Evolutionary conservation across 92 coral and sea anemone genomes (phyloP).

Genomic region (Desmophyllum pertusum): DNA sequence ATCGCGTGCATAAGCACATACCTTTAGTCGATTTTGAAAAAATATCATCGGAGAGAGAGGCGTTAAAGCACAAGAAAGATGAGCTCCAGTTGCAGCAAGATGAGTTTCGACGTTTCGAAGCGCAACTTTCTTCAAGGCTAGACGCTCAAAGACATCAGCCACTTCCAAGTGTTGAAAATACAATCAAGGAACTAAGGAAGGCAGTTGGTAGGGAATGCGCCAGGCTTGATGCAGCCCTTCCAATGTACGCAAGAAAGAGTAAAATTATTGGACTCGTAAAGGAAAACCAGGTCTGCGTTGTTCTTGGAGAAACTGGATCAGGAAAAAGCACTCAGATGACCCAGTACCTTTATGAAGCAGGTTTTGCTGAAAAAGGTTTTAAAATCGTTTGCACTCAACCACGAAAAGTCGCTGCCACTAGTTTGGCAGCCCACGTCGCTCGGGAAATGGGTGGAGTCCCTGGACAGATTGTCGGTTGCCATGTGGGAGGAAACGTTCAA

Average conservation of each 20-base stretch:
- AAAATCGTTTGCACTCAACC: constrained; percentile 95
- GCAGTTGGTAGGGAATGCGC: constrained; percentile 71
- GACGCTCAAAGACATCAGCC: not conserved
- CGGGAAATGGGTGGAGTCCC: constrained; percentile 78
- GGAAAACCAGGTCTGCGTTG: constrained; percentile 73
- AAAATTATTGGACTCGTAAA: constrained; percentile 59
- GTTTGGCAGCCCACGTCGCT: constrained; percentile 78
- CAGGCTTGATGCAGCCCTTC: constrained; percentile 73
- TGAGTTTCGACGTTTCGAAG: constrained; percentile 20
- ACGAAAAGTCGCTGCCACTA: constrained; percentile 92
- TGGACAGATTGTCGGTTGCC: constrained; percentile 81
- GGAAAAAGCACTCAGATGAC: constrained; percentile 96
- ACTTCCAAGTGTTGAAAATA: constrained; percentile 5
- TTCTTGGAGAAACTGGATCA: constrained; percentile 95
- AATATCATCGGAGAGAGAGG: constrained; percentile 37
- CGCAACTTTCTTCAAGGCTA: not conserved
- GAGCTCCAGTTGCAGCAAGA: constrained; percentile 52
- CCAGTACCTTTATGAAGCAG: constrained; percentile 88
- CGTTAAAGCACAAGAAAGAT: constrained; percentile 56
- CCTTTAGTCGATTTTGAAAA: constrained; percentile 52
- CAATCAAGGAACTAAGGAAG: constrained; percentile 42
- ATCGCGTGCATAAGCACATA: constrained; percentile 35
- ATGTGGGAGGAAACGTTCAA: constrained; percentile 69
- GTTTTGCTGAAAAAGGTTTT: constrained; percentile 55
- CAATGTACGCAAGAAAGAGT: constrained; percentile 86